These are phyloP conservation scores for Atrichornis clamosus DNA, from an alignment of 2,113 vertebrate species.

Conservation along the genomic window DNA sequence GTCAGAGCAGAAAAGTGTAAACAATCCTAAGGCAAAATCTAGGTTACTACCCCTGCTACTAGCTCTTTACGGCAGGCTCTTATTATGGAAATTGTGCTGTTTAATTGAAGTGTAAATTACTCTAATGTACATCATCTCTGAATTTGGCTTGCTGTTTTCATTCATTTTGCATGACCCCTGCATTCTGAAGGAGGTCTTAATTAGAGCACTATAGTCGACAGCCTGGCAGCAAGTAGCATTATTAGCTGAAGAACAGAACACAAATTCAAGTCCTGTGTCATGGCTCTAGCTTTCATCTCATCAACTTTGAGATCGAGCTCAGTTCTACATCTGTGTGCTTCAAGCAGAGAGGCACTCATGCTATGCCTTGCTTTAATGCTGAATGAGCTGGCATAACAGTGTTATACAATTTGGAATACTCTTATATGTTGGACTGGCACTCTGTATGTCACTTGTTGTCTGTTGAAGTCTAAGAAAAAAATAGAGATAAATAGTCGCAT, in stretches of 20 bases:
- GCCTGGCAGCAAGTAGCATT: not conserved
- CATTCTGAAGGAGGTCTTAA: constrained; percentile 48
- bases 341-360: not conserved
- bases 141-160: constrained; percentile 42
- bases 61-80: not conserved
- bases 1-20: not conserved
- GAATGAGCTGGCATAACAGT: not conserved
- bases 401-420: not conserved
- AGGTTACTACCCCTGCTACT: constrained; percentile 6
- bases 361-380: not conserved
- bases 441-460: not conserved
- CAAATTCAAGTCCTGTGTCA: not conserved
- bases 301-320: not conserved
- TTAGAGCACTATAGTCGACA: not conserved
- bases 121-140: constrained; percentile 42
- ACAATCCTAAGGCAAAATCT: constrained; percentile 37
- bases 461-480: not conserved
- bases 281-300: not conserved
- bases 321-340: not conserved
- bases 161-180: constrained; percentile 51
- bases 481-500: not conserved
- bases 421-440: not conserved
- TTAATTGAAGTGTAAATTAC: constrained; percentile 61
- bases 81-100: constrained; percentile 44
- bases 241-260: constrained; percentile 23